A percentile compares a stretch with the other conserved stretches of the same genome.
phyloP scores from a whole-genome alignment of 2,888 invertebrate species.

The Perithous albicinctus region DNA sequence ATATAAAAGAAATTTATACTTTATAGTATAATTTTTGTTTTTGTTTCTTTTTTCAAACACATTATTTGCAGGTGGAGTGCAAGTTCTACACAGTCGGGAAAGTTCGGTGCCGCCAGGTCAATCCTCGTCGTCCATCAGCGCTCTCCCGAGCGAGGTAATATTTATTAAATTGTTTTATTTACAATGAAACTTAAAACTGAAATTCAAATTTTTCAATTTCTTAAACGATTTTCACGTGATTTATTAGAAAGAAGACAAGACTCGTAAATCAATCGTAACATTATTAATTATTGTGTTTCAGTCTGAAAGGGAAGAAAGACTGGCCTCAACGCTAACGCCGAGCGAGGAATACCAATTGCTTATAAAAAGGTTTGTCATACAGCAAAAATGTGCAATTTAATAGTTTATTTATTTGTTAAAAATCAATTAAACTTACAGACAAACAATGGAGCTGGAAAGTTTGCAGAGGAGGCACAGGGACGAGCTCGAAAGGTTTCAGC shows the following conservation, averaged over 20 bases:
- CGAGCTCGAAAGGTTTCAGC: conserved; percentile 83
- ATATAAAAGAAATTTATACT: neutral
- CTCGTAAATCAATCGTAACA: neutral
- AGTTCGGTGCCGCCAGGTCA: conserved; percentile 79
- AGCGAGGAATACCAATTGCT: conserved; percentile 83
- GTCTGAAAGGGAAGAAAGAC: conserved; percentile 81
- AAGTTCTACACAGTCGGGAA: conserved; percentile 80
- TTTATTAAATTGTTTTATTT: conserved; percentile 18
- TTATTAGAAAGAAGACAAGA: neutral
- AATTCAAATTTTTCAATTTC: neutral
- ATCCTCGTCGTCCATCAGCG: conserved; percentile 68
- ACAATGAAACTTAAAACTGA: neutral
- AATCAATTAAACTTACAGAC: conserved; percentile 73
- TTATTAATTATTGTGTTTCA: conserved; percentile 59
- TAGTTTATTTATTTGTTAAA: conserved; percentile 19
- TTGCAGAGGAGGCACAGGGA: conserved; percentile 84
- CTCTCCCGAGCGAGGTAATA: conserved; percentile 75
- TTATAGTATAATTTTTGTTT: neutral
- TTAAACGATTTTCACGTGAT: neutral
- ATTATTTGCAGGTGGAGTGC: conserved; percentile 69
- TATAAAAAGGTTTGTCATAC: conserved; percentile 79
- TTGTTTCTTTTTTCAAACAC: too few species aligned
- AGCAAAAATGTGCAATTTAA: too few species aligned
- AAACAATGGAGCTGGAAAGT: conserved; percentile 85
- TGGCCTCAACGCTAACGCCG: conserved; percentile 77